These are phyloP conservation scores for Polyploca ridens DNA, from an alignment of 2,888 invertebrate species.

Conservation along the genomic window DNA sequence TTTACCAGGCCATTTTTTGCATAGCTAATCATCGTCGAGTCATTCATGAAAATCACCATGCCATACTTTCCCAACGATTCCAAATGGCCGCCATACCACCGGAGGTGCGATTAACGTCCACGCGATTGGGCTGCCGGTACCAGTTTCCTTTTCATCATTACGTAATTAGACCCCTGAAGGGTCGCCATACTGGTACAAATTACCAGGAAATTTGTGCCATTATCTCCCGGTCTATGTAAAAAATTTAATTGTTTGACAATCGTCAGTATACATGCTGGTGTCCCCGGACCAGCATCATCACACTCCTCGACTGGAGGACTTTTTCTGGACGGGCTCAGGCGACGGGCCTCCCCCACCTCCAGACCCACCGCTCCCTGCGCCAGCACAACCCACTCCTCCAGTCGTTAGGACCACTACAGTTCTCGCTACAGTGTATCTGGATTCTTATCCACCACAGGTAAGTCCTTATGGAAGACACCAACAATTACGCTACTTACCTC, in stretches of 20 bases:
- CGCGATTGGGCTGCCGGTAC: too few relatives aligned
- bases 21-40: too few relatives aligned
- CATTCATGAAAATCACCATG: too few relatives aligned
- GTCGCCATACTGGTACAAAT: too few relatives aligned
- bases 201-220: too few relatives aligned
- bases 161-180: too few relatives aligned
- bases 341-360: slow-evolving; percentile 88
- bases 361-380: slow-evolving; percentile 72
- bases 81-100: too few relatives aligned
- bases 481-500: not conserved
- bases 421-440: slow-evolving; percentile 88
- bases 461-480: slow-evolving; percentile 11
- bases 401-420: slow-evolving; percentile 88
- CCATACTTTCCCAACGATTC: too few relatives aligned
- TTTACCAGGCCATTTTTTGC: too few relatives aligned
- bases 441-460: slow-evolving; percentile 79
- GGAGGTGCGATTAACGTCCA: too few relatives aligned
- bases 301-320: slow-evolving; percentile 90
- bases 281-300: slow-evolving; percentile 71
- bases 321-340: slow-evolving; percentile 95
- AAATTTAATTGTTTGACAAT: not conserved
- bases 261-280: slow-evolving; percentile 68
- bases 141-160: too few relatives aligned
- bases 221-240: too few relatives aligned
- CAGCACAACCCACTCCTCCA: slow-evolving; percentile 69